A percentile compares a stretch with the other conserved stretches of the same genome.
Conservation (phyloP, 2,888 invertebrate species). For the Perithous albicinctus region DNA sequence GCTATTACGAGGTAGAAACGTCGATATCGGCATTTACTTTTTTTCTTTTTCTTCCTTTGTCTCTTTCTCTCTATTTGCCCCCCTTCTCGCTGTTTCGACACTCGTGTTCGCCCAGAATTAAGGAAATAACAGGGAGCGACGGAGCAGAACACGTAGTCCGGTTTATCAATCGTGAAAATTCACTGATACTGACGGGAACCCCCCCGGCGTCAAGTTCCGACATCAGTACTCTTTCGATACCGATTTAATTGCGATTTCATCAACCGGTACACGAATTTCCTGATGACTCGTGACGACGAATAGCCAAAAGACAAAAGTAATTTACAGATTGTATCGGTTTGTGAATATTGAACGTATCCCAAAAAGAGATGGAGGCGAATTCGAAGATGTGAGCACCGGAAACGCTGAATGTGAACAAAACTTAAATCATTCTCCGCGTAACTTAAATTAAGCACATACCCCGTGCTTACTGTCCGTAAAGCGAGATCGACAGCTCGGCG, state of each 20-base stretch:
- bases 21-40: constrained; percentile 22
- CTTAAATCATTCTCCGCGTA: constrained; percentile 56
- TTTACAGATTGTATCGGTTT: not conserved
- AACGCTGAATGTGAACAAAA: constrained; percentile 46
- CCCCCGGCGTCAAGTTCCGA: not conserved
- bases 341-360: not conserved
- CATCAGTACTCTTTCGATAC: constrained; percentile 14
- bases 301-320: constrained; percentile 2
- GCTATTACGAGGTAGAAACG: constrained; percentile 6
- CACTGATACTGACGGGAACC: not conserved
- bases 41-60: constrained; percentile 7
- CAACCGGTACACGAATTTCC: not conserved
- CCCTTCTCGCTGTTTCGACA: constrained; percentile 2
- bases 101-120: constrained; percentile 14
- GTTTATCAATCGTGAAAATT: constrained; percentile 31
- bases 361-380: not conserved
- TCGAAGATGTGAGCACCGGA: constrained; percentile 31
- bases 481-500: constrained; percentile 61
- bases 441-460: constrained; percentile 62
- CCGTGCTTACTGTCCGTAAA: constrained; percentile 14
- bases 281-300: not conserved
- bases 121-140: constrained; percentile 17
- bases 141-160: not conserved
- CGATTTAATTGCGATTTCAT: constrained; percentile 38
- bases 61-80: too few species aligned